Evolutionary conservation across 2,113 vertebrate species (phyloP), one percentile per base, ranked within the genome.

Genomic region (Saguinus midas): DNA sequence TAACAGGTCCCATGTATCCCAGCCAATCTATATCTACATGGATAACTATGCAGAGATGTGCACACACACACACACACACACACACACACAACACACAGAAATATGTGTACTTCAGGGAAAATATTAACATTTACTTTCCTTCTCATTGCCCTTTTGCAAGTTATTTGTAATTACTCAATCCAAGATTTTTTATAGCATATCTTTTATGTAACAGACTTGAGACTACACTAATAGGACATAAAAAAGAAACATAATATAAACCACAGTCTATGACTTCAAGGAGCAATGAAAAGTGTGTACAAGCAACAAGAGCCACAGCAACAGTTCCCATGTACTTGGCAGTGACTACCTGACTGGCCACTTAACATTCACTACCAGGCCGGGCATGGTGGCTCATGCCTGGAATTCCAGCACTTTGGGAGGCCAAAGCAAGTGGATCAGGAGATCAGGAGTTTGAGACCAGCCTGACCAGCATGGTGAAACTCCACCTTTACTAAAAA

Each of bases 351-450:
- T 37, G 37, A 58, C 21, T 6, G 14, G 29, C 43, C 16, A 8
- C 35, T 7, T 23, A 2, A 57, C 23, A 1, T 2, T 4, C 0
- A 48, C 40, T 6, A 13, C n/a, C 87, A 0, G 16, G 52, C 52
- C 5, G 16, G 52, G 52, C 52, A 17, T 52, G 52, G 52, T 17
- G 52, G 52, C 52, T 17, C 16, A 52, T 5, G 5, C 16, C 52
- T 17, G 52, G 17, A 52, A 17, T 52, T 4, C 52, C 52, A 52
- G 52, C 52, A 52, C 52, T 17, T 52, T 17, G 52, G 16, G 52
- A 52, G 52, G 52, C 16, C 52, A 52, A 52, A 52, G 52, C 52
- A 52, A 16, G 4, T 52, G 52, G 52, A 52, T 52, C 16, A 52
- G 52, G 52, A 52, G 52, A 52, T 52, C 52, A 52, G 52, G 52